These are phyloP conservation scores for Limnothrissa miodon DNA, from an alignment of 2,113 vertebrate genomes.

Conservation along the genomic window DNA sequence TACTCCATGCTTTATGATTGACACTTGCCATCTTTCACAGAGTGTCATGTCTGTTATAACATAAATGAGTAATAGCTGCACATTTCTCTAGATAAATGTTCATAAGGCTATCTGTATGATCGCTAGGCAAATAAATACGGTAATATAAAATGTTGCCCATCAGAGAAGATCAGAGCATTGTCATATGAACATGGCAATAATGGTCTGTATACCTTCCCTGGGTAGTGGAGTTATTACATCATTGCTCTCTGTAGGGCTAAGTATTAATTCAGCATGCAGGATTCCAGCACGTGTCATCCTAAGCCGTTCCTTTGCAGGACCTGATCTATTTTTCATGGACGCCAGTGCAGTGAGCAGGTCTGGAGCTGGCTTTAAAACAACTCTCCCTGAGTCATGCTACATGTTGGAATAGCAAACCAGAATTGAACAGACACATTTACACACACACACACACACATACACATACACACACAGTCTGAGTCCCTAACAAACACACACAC, in stretches of 20 bases:
- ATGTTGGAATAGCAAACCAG: background rate
- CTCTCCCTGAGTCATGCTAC: background rate
- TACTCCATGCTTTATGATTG: too few relatives aligned
- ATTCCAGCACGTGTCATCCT: background rate
- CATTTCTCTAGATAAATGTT: too few relatives aligned
- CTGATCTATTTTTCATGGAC: background rate
- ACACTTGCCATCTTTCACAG: too few relatives aligned
- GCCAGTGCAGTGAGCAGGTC: background rate
- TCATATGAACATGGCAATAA: too few relatives aligned
- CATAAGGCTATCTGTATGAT: too few relatives aligned
- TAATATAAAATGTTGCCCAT: too few relatives aligned
- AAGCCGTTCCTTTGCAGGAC: background rate
- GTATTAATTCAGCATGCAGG: background rate
- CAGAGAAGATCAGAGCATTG: too few relatives aligned
- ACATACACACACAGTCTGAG: too few relatives aligned
- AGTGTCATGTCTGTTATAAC: background rate
- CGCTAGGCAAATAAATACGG: too few relatives aligned
- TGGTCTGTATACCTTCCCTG: background rate
- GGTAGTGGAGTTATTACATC: background rate
- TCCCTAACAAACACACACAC: background rate
- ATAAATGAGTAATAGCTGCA: background rate
- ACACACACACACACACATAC: background rate
- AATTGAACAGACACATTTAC: background rate
- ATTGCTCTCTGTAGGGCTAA: background rate
- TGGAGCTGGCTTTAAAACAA: background rate